Evolutionary conservation across 2,888 invertebrate genomes (phyloP).

Genomic region (Mermis nigrescens): DNA sequence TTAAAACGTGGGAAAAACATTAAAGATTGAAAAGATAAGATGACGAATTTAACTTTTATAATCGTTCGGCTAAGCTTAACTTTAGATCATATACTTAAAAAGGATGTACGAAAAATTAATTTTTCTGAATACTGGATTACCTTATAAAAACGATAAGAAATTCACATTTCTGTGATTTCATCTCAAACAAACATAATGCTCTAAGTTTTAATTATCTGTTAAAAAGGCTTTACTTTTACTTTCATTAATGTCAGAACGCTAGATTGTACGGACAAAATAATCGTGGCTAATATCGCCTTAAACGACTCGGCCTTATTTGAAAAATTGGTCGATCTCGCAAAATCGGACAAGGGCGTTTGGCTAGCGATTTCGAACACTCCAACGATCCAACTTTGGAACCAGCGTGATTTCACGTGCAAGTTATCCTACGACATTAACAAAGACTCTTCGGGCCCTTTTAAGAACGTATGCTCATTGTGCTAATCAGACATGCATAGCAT

Average conservation of each 20-base stretch:
- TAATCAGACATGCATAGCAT: too few relatives aligned
- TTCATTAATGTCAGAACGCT: constrained; percentile 29
- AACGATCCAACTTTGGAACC: constrained; percentile 39
- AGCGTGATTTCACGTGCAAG: constrained; percentile 33
- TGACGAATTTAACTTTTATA: too few relatives aligned
- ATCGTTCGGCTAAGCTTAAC: too few relatives aligned
- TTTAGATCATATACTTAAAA: too few relatives aligned
- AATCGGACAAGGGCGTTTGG: constrained; percentile 36
- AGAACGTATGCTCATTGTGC: too few relatives aligned
- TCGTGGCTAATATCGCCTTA: constrained; percentile 34
- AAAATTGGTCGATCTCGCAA: constrained; percentile 34
- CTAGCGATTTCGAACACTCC: constrained; percentile 38
- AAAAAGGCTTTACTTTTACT: too few relatives aligned
- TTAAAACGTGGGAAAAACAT: too few relatives aligned
- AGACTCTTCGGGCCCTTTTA: neutral
- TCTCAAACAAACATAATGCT: constrained; percentile 19
- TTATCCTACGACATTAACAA: constrained; percentile 37
- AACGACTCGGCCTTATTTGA: constrained; percentile 31
- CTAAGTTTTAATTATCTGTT: neutral
- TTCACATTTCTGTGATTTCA: too few relatives aligned
- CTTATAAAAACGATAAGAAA: too few relatives aligned
- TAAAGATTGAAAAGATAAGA: too few relatives aligned
- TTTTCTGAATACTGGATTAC: too few relatives aligned
- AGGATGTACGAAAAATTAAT: too few relatives aligned
- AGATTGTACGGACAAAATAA: constrained; percentile 34